Evolutionary conservation across 2,888 invertebrate genomes (phyloP).

Genomic region (Scelioninae gen. 2): DNA sequence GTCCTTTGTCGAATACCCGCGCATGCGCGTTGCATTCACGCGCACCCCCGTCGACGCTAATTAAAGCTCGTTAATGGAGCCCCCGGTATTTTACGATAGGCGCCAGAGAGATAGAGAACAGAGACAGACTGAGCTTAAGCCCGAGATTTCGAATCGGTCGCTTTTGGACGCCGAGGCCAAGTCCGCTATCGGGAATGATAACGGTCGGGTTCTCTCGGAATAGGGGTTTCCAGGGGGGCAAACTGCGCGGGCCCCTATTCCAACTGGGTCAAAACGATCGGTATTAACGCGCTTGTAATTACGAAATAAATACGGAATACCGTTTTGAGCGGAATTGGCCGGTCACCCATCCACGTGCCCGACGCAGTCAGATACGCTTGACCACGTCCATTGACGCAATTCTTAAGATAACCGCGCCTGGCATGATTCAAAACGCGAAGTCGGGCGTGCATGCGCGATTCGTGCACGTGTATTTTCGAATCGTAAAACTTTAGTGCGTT

Average conservation of each 20-base stretch:
- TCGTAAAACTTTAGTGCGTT: too few relatives aligned
- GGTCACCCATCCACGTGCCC: too few relatives aligned
- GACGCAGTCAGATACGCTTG: too few relatives aligned
- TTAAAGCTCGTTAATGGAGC: constrained; percentile 71
- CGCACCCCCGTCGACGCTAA: constrained; percentile 65
- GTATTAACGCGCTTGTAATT: constrained; percentile 28
- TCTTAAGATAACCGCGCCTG: too few relatives aligned
- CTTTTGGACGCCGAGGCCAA: constrained; percentile 52
- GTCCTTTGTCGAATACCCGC: constrained; percentile 62
- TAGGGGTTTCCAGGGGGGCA: constrained; percentile 21
- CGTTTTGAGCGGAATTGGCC: too few relatives aligned
- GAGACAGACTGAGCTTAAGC: constrained; percentile 54
- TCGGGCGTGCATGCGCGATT: not conserved
- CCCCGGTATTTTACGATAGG: constrained; percentile 63
- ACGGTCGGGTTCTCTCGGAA: constrained; percentile 37
- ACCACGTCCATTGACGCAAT: too few relatives aligned
- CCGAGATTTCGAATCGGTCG: constrained; percentile 55
- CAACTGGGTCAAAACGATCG: constrained; percentile 21
- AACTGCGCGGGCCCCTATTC: too few relatives aligned
- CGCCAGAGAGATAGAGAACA: constrained; percentile 38
- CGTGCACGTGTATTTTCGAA: too few relatives aligned
- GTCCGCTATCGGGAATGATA: constrained; percentile 49
- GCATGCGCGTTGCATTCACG: constrained; percentile 56
- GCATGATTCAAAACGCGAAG: too few relatives aligned
- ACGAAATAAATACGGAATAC: constrained; percentile 32